A percentile compares a stretch with the other conserved stretches of the same genome.
Evolutionary conservation across 2,888 invertebrate genomes (phyloP).

Genomic region (Archips xylosteana): DNA sequence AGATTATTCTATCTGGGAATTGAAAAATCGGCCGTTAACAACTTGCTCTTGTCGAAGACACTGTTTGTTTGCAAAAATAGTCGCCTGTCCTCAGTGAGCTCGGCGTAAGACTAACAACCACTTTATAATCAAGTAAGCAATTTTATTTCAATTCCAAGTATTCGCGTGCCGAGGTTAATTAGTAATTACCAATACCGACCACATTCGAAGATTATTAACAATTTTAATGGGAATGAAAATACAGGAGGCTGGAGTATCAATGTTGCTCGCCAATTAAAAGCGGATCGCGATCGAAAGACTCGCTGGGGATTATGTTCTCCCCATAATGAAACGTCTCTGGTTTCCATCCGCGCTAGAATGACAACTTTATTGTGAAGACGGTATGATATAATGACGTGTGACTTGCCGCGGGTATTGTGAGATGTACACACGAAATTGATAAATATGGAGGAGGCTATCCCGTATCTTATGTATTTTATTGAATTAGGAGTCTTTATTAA

Average conservation of each 20-base stretch:
- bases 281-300: slow-evolving; percentile 8
- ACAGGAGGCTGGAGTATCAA: slow-evolving; percentile 15
- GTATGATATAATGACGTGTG: slow-evolving; percentile 8
- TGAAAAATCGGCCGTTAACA: too few relatives aligned
- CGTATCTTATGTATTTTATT: neutral
- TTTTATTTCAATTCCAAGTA: neutral
- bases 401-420: neutral
- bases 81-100: neutral
- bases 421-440: slow-evolving; percentile 14
- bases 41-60: too few relatives aligned
- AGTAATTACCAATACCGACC: neutral
- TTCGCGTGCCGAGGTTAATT: neutral
- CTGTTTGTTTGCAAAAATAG: too few relatives aligned
- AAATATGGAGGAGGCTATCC: slow-evolving; percentile 6
- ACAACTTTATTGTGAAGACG: slow-evolving; percentile 10
- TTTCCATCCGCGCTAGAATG: slow-evolving; percentile 7
- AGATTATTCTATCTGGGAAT: too few relatives aligned
- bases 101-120: neutral
- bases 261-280: slow-evolving; percentile 35
- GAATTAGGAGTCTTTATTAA: slow-evolving; percentile 3
- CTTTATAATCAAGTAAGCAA: neutral
- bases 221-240: slow-evolving; percentile 6
- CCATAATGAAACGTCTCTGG: slow-evolving; percentile 26
- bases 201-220: slow-evolving; percentile 10
- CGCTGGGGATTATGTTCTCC: slow-evolving; percentile 16